Evolutionary conservation across 2,113 vertebrate species (phyloP).

Genomic region (Sinosuthora webbiana): DNA sequence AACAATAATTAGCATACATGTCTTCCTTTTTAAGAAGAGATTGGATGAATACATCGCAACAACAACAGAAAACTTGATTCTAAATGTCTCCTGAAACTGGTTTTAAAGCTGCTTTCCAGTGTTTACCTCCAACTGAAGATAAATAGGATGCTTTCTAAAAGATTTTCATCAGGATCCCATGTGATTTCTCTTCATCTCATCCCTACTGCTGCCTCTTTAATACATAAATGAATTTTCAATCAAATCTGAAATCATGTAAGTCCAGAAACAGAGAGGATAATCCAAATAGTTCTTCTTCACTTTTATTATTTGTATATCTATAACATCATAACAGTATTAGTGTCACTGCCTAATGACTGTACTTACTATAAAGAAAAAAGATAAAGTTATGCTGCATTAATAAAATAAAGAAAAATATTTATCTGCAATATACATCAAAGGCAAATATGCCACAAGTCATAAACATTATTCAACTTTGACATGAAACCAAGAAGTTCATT

Average conservation of each 20-base stretch:
- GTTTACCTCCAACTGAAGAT: background rate
- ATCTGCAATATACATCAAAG: background rate
- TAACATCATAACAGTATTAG: background rate
- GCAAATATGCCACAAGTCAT: background rate
- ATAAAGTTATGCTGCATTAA: background rate
- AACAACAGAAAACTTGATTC: background rate
- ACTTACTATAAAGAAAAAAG: background rate
- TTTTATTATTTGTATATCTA: background rate
- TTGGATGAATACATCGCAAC: background rate
- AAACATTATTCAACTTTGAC: background rate
- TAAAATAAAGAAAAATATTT: background rate
- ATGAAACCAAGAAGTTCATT: background rate
- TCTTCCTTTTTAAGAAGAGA: background rate
- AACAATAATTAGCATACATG: background rate
- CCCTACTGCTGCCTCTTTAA: background rate
- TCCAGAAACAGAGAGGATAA: background rate
- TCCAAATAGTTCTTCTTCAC: background rate
- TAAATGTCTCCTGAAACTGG: background rate
- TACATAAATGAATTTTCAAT: background rate
- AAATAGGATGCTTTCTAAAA: background rate
- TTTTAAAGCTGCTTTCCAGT: background rate
- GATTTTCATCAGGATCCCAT: background rate
- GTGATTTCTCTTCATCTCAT: background rate
- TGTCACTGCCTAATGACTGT: background rate
- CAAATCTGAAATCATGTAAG: background rate